Percentiles rank a stretch among this genome's conserved stretches.
These are phyloP conservation scores for Ianthella basta DNA, from an alignment of 37 sponge, comb jelly and placozoan genomes.

Conservation along the genomic window DNA sequence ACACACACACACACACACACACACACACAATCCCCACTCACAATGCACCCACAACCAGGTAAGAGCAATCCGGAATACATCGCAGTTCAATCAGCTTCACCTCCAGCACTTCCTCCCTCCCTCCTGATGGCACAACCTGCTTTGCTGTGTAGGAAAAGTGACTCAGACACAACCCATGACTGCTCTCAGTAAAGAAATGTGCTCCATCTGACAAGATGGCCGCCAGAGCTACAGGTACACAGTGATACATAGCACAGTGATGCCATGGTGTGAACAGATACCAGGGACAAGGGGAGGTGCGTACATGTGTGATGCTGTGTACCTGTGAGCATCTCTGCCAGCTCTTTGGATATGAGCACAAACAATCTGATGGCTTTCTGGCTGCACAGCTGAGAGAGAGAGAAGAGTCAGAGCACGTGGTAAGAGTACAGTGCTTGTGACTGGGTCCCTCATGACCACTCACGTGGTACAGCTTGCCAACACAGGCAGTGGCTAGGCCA, in stretches of 20 bases:
- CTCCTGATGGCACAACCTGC: not conserved
- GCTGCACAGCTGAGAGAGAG: not conserved
- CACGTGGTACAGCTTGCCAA: not conserved
- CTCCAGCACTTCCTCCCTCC: not conserved
- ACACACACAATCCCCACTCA: too few species aligned
- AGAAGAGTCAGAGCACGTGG: not conserved
- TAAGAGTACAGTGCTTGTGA: not conserved
- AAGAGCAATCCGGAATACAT: not conserved
- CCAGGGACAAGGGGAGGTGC: not conserved
- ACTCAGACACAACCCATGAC: not conserved
- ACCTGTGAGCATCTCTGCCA: conserved; percentile 1
- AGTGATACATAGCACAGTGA: too few species aligned
- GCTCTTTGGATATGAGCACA: not conserved
- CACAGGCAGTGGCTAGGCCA: not conserved
- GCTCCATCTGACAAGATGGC: not conserved
- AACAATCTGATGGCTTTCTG: conserved; percentile 3
- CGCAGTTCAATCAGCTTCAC: conserved; percentile 2
- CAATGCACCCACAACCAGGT: not conserved
- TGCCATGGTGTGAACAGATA: too few species aligned
- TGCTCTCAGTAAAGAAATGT: not conserved
- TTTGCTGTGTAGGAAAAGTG: not conserved
- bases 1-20: too few species aligned
- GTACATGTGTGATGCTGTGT: too few species aligned
- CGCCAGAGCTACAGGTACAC: not conserved
- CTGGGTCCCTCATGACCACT: not conserved